These are phyloP conservation scores for Zosterops pallidus DNA, from an alignment of 2,113 vertebrate genomes.

Conservation along the genomic window DNA sequence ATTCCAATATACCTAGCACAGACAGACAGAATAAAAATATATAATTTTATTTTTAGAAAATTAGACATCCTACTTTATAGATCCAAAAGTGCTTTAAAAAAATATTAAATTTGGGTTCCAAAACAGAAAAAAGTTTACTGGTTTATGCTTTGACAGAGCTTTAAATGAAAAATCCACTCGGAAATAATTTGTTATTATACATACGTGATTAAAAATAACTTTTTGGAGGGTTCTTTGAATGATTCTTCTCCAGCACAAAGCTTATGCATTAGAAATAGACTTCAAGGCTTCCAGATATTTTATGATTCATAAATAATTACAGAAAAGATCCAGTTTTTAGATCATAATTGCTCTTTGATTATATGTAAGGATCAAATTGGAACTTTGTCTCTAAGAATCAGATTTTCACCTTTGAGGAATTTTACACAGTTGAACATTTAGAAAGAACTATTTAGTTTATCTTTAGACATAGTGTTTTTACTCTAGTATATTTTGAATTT, in stretches of 20 bases:
- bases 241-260: neutral
- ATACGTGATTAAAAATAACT: neutral
- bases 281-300: conserved; percentile 14
- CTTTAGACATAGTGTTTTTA: neutral
- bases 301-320: conserved; percentile 24
- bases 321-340: neutral
- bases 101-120: neutral
- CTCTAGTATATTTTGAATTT: neutral
- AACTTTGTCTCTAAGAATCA: neutral
- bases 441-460: neutral
- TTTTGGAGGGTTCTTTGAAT: neutral
- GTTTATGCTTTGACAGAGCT: neutral
- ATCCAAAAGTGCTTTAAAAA: neutral
- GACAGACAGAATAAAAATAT: neutral
- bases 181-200: neutral
- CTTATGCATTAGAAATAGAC: neutral
- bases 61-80: neutral
- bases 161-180: neutral
- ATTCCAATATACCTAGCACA: neutral
- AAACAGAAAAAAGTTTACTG: neutral
- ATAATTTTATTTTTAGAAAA: neutral
- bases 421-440: neutral
- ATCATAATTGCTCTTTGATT: neutral
- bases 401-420: neutral
- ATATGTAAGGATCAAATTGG: neutral